A percentile compares a stretch with the other conserved stretches of the same genome.
Evolutionary conservation across 2,113 vertebrate genomes (phyloP).

Genomic region (Lophochroa leadbeateri): DNA sequence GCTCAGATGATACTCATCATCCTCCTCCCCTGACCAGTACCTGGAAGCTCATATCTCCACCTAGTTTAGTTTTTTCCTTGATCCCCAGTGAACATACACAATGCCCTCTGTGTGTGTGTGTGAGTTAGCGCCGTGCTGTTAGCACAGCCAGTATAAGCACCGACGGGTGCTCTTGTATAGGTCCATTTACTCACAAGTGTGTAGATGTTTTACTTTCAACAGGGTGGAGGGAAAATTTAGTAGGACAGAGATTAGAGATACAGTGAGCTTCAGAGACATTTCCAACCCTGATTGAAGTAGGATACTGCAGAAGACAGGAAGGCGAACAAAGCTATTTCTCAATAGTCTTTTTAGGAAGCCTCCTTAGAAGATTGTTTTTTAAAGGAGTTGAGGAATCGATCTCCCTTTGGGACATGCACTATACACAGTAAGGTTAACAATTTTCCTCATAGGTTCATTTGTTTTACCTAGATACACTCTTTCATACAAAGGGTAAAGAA

Average conservation of each 20-base stretch:
- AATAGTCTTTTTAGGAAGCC: background rate
- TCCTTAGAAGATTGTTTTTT: background rate
- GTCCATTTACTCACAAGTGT: background rate
- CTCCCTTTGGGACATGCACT: background rate
- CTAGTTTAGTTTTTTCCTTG: background rate
- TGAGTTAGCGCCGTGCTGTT: background rate
- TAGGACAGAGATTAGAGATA: background rate
- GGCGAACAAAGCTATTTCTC: background rate
- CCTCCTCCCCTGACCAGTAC: background rate
- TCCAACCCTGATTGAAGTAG: background rate
- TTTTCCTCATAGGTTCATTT: constrained; percentile 17
- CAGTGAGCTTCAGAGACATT: background rate
- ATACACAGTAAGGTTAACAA: background rate
- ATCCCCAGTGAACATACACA: background rate
- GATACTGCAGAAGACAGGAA: background rate
- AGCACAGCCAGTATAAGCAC: background rate
- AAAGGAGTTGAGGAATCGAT: background rate
- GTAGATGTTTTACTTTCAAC: background rate
- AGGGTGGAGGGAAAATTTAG: background rate
- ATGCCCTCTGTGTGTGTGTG: background rate
- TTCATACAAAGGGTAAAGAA: constrained; percentile 10
- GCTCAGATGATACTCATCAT: background rate
- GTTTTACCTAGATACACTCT: background rate
- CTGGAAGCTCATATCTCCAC: background rate
- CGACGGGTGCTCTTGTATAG: background rate